A percentile compares a stretch with the other conserved stretches of the same genome.
Conservation (phyloP, 2,888 invertebrate genomes). For the Cartodere bifasciata region DNA sequence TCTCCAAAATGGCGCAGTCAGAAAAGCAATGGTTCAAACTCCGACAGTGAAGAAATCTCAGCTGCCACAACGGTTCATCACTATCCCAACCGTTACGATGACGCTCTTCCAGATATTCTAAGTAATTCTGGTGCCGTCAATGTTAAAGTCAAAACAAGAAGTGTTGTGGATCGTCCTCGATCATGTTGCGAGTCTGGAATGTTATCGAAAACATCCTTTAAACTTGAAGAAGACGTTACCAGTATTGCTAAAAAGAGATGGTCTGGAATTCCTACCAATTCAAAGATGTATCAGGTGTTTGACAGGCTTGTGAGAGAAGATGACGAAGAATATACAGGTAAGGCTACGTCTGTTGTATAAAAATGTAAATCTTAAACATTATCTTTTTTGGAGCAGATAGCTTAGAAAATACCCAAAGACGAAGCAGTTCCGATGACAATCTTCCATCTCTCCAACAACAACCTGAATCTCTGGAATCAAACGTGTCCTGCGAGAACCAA, state of each 20-base stretch:
- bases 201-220: slow-evolving; percentile 26
- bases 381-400: too few relatives aligned
- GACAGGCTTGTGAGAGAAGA: slow-evolving; percentile 54
- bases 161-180: slow-evolving; percentile 50
- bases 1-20: too few relatives aligned
- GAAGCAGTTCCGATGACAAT: slow-evolving; percentile 6
- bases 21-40: slow-evolving; percentile 37
- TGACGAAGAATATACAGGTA: slow-evolving; percentile 57
- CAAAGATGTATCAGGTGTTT: slow-evolving; percentile 59
- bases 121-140: slow-evolving; percentile 42
- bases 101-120: slow-evolving; percentile 42
- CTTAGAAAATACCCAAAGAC: slow-evolving; percentile 40
- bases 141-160: slow-evolving; percentile 32
- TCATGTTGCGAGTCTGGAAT: slow-evolving; percentile 52
- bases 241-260: slow-evolving; percentile 49
- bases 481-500: slow-evolving; percentile 29
- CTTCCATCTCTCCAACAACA: slow-evolving; percentile 4
- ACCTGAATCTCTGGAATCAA: slow-evolving; percentile 32
- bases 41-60: slow-evolving; percentile 32
- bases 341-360: too few relatives aligned
- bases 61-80: slow-evolving; percentile 40
- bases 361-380: too few relatives aligned
- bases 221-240: slow-evolving; percentile 33
- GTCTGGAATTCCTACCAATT: slow-evolving; percentile 58
- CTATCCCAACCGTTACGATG: slow-evolving; percentile 27